phyloP scores from a whole-genome alignment of 1,140 invertebrate species.

The Lethrus apterus region DNA sequence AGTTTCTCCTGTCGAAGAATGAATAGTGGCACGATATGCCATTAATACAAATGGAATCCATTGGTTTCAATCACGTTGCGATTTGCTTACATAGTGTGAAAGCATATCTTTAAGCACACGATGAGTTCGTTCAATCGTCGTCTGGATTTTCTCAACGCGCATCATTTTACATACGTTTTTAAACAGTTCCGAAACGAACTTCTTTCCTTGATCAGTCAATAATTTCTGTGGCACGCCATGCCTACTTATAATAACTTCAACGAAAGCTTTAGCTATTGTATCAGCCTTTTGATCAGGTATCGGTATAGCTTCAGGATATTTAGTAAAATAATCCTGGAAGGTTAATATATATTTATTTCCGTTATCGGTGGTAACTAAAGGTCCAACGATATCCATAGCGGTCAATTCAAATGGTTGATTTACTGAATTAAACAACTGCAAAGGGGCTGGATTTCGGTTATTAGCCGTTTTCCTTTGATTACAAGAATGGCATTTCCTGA shows the following conservation, averaged over 20 bases:
- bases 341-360: conserved; percentile 35
- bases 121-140: too few species aligned
- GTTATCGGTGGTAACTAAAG: conserved; percentile 18
- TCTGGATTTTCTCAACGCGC: too few species aligned
- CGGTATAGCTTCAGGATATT: conserved; percentile 23
- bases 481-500: conserved; percentile 13
- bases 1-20: conserved; percentile 29
- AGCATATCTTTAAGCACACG: conserved; percentile 20
- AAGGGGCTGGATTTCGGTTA: neutral
- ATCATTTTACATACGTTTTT: conserved; percentile 19
- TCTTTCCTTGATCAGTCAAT: conserved; percentile 26
- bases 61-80: conserved; percentile 34
- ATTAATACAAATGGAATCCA: conserved; percentile 25
- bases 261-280: conserved; percentile 18
- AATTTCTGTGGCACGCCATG: conserved; percentile 23
- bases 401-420: conserved; percentile 22
- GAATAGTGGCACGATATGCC: conserved; percentile 24
- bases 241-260: conserved; percentile 20
- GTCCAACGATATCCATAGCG: conserved; percentile 36
- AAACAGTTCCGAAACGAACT: conserved; percentile 24
- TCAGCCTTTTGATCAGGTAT: conserved; percentile 19
- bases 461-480: conserved; percentile 13
- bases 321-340: too few species aligned
- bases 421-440: neutral
- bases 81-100: conserved; percentile 19